These are phyloP conservation scores for Cassiopea xamachana DNA, from an alignment of 30 jellyfish, hydroid and myxozoan species.

Conservation along the genomic window DNA sequence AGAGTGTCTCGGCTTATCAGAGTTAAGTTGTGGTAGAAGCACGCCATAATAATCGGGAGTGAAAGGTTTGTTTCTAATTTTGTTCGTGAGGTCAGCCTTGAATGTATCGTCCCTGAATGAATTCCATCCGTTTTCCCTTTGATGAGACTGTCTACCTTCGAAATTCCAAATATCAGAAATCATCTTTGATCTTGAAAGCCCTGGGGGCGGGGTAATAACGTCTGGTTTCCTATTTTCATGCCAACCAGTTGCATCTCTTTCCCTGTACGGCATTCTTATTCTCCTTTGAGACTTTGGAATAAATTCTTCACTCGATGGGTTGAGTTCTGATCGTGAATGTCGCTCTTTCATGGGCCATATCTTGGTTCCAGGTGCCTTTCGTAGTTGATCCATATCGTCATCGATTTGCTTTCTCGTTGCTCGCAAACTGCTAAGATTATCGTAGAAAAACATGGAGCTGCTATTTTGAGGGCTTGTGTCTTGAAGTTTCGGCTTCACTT, in stretches of 20 bases:
- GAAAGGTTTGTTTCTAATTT: constrained; percentile 59
- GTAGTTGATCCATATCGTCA: constrained; percentile 53
- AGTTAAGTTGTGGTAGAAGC: constrained; percentile 55
- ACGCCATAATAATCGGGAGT: constrained; percentile 61
- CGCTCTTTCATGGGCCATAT: constrained; percentile 38
- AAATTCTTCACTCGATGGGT: constrained; percentile 98
- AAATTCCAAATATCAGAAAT: constrained; percentile 83
- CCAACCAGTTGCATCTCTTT: constrained; percentile 66
- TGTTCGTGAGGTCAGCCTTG: constrained; percentile 66
- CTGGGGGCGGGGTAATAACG: constrained; percentile 85
- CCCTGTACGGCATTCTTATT: constrained; percentile 51
- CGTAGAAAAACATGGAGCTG: constrained; percentile 97
- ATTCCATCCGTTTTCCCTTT: constrained; percentile 77
- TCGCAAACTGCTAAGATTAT: constrained; percentile 93
- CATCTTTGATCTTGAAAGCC: constrained; percentile 71
- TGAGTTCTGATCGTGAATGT: constrained; percentile 71
- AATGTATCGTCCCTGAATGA: constrained; percentile 75
- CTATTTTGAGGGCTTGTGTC: constrained; percentile 58
- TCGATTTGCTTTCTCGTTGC: constrained; percentile 82
- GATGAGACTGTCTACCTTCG: constrained; percentile 56
- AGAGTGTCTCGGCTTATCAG: constrained; percentile 66
- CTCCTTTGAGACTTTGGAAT: constrained; percentile 88
- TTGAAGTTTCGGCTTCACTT: constrained; percentile 41
- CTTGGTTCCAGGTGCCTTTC: constrained; percentile 83
- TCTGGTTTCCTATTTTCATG: constrained; percentile 65